Base-by-base conservation (phyloP, 2,888 invertebrate genomes). In the Tenthredo mesomela region DNA sequence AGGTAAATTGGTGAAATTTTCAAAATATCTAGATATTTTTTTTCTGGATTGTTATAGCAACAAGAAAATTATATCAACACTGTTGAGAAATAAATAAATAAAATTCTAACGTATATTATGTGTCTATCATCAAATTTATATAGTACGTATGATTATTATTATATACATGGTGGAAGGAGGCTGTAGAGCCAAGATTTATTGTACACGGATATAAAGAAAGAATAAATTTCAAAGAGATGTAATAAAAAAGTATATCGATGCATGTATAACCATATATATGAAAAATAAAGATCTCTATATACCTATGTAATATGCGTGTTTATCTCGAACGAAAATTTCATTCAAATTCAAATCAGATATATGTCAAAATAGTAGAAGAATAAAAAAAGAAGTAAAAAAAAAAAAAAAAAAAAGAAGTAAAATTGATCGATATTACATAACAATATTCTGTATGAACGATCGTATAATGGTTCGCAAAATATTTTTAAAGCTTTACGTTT, bases 141-240 rank as follows among this genome's bases (percentile, higher is more conserved):
- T 10, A n/a, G n/a, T n/a, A 43, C 61, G 61, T 61, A 25, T 61
- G 7, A 61, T 25, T 25, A 50, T 50, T 50, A 18, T 50, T 7
- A 43, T 43, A 43, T 33, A 43, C 10, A 29, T 3, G n/a, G 25
- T 12, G 25, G 61, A 61, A 25, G 3, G 25, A 61, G 61, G 25
- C 25, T 61, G 61, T 25, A 61, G 12, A 25, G 10, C 61, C 18
- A 37, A n/a, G 33, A 18, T 37, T 37, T 70, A 70, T 70, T 70
- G 37, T 70, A 37, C n/a, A 7, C n/a, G 70, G 7, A 0, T 33
- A 70, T 70, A 37, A 70, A 37, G 25, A 33, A 33, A 70, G 70
- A 70, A 70, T 70, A 70, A 70, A 70, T 70, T 70, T 70, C 33
- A 70, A 70, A 37, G 7, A 15, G n/a, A 37, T 18, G 29, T n/a